Conservation (phyloP, 2,888 invertebrate species). For the Drosophila anceps region DNA sequence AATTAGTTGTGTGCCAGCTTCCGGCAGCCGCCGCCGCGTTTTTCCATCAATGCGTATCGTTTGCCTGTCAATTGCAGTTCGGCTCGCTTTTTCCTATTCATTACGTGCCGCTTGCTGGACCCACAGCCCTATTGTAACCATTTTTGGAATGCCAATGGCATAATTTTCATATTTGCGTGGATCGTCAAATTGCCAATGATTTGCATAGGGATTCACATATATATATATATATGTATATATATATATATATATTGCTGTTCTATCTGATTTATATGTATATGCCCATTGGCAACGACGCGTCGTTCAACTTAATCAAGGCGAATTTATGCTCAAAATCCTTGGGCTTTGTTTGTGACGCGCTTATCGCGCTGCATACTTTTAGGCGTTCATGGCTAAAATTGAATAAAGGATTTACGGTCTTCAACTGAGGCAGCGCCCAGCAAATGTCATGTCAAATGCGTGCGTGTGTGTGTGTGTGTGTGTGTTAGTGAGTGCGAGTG, state of each 20-base stretch:
- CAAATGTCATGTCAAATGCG: slow-evolving; percentile 71
- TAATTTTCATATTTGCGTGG: slow-evolving; percentile 75
- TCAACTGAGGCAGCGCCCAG: slow-evolving; percentile 64
- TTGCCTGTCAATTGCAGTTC: slow-evolving; percentile 78
- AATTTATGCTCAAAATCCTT: slow-evolving; percentile 69
- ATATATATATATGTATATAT: slow-evolving; percentile 11
- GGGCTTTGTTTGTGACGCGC: slow-evolving; percentile 67
- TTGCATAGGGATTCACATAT: slow-evolving; percentile 54
- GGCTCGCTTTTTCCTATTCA: slow-evolving; percentile 57
- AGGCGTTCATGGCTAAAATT: slow-evolving; percentile 74
- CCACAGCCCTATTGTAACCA: slow-evolving; percentile 53
- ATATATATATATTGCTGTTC: slow-evolving; percentile 13
- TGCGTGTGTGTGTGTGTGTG: slow-evolving; percentile 19
- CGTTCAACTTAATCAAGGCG: slow-evolving; percentile 71
- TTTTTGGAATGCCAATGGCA: slow-evolving; percentile 61
- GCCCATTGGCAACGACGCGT: slow-evolving; percentile 24
- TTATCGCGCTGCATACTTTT: slow-evolving; percentile 73
- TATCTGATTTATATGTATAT: slow-evolving; percentile 48
- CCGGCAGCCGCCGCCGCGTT: slow-evolving; percentile 61
- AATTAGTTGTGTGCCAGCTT: slow-evolving; percentile 82
- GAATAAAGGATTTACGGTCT: slow-evolving; percentile 82
- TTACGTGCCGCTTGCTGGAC: slow-evolving; percentile 41
- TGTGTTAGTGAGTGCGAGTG: slow-evolving; percentile 41
- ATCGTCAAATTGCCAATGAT: slow-evolving; percentile 67
- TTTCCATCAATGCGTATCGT: slow-evolving; percentile 67